These are phyloP conservation scores for Macroteleia sp. DNA, from an alignment of 2,888 invertebrate genomes.

Conservation along the genomic window DNA sequence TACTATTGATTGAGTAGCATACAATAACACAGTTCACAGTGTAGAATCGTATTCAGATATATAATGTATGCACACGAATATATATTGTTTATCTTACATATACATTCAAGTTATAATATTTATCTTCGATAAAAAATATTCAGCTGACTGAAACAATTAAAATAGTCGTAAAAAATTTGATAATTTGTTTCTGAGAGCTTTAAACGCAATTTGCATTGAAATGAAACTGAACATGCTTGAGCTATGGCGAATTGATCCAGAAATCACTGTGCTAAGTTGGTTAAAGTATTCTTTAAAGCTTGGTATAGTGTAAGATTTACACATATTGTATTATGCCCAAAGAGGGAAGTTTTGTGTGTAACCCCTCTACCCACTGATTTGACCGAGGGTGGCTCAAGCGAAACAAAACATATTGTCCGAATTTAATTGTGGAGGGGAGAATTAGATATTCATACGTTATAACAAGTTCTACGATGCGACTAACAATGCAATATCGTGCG, in stretches of 20 bases:
- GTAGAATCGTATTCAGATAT: background rate
- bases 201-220: too few relatives aligned
- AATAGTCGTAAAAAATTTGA: too few relatives aligned
- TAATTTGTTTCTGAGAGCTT: too few relatives aligned
- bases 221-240: too few relatives aligned
- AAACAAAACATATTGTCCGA: conserved; percentile 84
- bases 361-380: conserved; percentile 60
- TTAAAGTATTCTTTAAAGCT: conserved; percentile 45
- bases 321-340: conserved; percentile 72
- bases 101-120: too few relatives aligned
- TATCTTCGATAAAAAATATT: too few relatives aligned
- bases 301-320: conserved; percentile 76
- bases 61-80: too few relatives aligned
- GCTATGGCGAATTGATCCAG: conserved; percentile 13
- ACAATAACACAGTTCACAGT: background rate
- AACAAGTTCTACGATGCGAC: conserved; percentile 76
- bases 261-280: conserved; percentile 33
- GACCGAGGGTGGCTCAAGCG: conserved; percentile 67
- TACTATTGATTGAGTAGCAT: conserved; percentile 26
- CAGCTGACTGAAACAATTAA: too few relatives aligned
- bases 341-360: conserved; percentile 65
- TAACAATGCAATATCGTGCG: conserved; percentile 73
- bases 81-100: too few relatives aligned
- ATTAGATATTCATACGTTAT: conserved; percentile 83
- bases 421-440: conserved; percentile 82